These are phyloP conservation scores for Entomobrya proxima DNA, from an alignment of 2,888 invertebrate species.

Conservation along the genomic window DNA sequence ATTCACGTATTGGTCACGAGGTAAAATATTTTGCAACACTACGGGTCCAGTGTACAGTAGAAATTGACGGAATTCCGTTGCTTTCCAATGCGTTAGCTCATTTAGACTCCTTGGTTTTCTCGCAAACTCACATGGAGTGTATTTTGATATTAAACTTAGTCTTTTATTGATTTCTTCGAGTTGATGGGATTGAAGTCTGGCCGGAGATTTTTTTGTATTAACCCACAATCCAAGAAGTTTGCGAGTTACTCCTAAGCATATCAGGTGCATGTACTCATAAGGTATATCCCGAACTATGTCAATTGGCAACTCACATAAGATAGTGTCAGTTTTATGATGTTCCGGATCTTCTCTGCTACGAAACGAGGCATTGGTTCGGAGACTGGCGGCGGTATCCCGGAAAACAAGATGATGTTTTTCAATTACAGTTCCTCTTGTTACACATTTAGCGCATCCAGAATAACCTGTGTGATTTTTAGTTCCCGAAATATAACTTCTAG, in stretches of 20 bases:
- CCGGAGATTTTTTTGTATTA: too few species aligned
- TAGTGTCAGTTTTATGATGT: background rate
- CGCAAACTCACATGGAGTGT: too few species aligned
- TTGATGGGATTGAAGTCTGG: too few species aligned
- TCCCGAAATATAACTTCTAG: background rate
- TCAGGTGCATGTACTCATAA: conserved; percentile 51
- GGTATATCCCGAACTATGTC: conserved; percentile 11
- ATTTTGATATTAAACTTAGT: too few species aligned
- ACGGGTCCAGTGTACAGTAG: too few species aligned
- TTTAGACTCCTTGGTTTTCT: too few species aligned
- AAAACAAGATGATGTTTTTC: background rate
- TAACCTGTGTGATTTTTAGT: conserved; percentile 35
- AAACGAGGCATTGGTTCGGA: background rate
- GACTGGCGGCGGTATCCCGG: background rate
- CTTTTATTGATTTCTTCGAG: too few species aligned
- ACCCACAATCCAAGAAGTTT: too few species aligned
- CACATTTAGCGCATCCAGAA: conserved; percentile 37
- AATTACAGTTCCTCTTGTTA: background rate
- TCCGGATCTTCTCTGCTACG: background rate
- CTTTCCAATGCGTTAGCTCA: too few species aligned
- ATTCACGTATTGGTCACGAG: too few species aligned
- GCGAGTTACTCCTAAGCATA: conserved; percentile 23
- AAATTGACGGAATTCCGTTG: too few species aligned
- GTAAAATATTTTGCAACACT: too few species aligned
- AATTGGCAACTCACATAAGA: background rate